These are phyloP conservation scores for Pseudomyrmex pallidus DNA, from an alignment of 1,140 invertebrate species.

Conservation along the genomic window DNA sequence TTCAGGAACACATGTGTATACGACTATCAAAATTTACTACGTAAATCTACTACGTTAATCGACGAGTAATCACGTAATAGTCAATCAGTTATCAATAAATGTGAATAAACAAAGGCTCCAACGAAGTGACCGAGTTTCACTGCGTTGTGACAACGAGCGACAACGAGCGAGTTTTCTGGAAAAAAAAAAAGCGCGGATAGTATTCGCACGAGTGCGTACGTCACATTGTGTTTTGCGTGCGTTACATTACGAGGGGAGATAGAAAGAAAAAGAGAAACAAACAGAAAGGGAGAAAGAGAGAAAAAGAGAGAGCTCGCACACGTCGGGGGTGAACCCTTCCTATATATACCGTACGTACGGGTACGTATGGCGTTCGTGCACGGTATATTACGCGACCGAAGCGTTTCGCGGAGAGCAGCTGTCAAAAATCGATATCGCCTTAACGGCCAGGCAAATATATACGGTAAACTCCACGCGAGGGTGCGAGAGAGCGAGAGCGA, in stretches of 20 bases:
- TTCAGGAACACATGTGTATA: neutral
- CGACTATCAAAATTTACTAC: neutral
- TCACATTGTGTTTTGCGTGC: conserved; percentile 31
- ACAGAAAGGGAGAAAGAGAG: neutral
- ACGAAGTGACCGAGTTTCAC: neutral
- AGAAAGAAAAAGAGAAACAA: neutral
- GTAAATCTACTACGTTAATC: neutral
- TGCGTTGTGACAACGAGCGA: neutral
- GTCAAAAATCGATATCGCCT: conserved; percentile 84
- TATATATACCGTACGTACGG: neutral
- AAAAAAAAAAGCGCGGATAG: neutral
- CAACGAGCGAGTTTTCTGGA: conserved; percentile 10
- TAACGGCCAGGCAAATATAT: conserved; percentile 33
- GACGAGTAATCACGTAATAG: neutral
- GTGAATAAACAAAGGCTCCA: neutral
- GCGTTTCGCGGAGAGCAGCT: conserved; percentile 79
- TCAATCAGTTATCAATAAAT: neutral
- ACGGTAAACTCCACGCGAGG: conserved; percentile 22
- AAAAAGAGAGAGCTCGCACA: neutral
- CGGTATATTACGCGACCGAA: conserved; percentile 3
- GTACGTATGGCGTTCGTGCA: conserved; percentile 14
- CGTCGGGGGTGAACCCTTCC: conserved; percentile 33
- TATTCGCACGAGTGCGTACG: conserved; percentile 24
- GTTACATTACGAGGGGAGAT: conserved; percentile 16
- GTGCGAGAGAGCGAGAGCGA: conserved; percentile 25